Evolutionary conservation across 2,797 vertebrate species (phyloP).

Genomic region (Lepidocolaptes lacrymiger): DNA sequence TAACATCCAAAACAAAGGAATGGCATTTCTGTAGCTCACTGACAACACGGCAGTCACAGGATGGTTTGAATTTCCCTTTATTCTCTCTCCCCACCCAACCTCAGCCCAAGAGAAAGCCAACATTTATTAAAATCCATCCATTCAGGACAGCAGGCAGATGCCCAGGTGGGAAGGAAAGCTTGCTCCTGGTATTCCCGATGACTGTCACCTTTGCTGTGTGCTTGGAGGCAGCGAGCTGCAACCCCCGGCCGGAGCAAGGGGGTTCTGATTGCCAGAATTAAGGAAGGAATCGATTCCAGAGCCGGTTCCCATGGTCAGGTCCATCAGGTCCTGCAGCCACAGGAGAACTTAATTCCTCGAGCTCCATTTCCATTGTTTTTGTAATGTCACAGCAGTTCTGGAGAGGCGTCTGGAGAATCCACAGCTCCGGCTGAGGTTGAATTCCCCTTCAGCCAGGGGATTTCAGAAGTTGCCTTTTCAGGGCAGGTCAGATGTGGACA

Average conservation of each 20-base stretch:
- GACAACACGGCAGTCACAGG: conserved; percentile 1
- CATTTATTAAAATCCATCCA: conserved; percentile 6
- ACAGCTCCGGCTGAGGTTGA: conserved; percentile 1
- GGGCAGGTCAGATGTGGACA: conserved; percentile 49
- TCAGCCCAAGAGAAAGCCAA: conserved; percentile 54
- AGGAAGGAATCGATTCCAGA: conserved; percentile 10
- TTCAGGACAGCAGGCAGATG: not conserved
- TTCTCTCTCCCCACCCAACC: conserved; percentile 51
- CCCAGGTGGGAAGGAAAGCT: conserved; percentile 35
- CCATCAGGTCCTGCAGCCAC: conserved; percentile 39
- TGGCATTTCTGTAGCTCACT: conserved; percentile 22
- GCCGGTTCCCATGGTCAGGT: conserved; percentile 11
- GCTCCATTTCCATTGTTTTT: conserved; percentile 46
- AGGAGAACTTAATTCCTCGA: conserved; percentile 50
- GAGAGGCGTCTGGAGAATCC: conserved; percentile 45
- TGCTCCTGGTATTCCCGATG: not conserved
- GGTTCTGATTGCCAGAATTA: conserved; percentile 47
- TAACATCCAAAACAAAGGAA: conserved; percentile 44
- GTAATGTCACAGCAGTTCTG: conserved; percentile 42
- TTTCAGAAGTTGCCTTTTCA: conserved; percentile 58
- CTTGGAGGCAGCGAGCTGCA: conserved; percentile 1
- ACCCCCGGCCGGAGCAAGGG: not conserved
- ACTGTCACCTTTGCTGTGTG: not conserved
- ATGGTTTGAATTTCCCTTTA: conserved; percentile 35
- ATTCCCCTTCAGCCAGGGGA: not conserved